Conservation (phyloP, 2,888 invertebrate genomes). For the Drosophila longiperda region DNA sequence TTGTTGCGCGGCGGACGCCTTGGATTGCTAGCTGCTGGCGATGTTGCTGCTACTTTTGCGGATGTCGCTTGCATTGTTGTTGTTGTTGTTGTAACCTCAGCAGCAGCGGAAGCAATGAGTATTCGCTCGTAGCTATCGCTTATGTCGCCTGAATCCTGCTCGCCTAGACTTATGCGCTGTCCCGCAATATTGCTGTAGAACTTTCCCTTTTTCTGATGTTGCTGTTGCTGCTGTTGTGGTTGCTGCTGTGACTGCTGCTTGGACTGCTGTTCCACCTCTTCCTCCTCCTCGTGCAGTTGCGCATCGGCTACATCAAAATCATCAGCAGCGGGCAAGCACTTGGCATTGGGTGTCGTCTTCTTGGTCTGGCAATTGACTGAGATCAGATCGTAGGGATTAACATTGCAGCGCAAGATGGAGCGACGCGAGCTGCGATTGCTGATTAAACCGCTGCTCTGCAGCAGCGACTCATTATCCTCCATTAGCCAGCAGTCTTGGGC, state of each 20-base stretch:
- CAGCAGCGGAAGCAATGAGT: conserved; percentile 42
- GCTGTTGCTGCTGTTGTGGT: conserved; percentile 37
- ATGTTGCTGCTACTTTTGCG: not conserved
- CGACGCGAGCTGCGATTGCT: conserved; percentile 84
- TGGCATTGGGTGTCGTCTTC: conserved; percentile 38
- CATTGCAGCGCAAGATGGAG: conserved; percentile 93
- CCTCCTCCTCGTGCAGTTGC: conserved; percentile 78
- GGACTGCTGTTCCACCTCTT: conserved; percentile 29
- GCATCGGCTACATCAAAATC: conserved; percentile 85
- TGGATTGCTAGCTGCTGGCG: conserved; percentile 62
- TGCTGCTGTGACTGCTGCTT: conserved; percentile 17
- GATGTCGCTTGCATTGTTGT: too few species aligned
- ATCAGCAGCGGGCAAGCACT: conserved; percentile 82
- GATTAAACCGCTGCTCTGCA: conserved; percentile 57
- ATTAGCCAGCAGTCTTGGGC: conserved; percentile 79
- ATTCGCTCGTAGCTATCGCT: conserved; percentile 85
- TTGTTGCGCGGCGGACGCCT: conserved; percentile 81
- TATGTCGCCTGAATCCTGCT: conserved; percentile 62
- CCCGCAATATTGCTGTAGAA: conserved; percentile 88
- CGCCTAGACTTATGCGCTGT: conserved; percentile 88
- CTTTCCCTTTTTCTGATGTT: conserved; percentile 45
- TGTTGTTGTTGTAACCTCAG: not conserved
- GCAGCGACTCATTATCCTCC: conserved; percentile 75
- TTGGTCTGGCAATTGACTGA: conserved; percentile 85
- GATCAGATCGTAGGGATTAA: conserved; percentile 93